These are phyloP conservation scores for Ceratina japonica DNA, from an alignment of 1,140 invertebrate species.

Conservation along the genomic window DNA sequence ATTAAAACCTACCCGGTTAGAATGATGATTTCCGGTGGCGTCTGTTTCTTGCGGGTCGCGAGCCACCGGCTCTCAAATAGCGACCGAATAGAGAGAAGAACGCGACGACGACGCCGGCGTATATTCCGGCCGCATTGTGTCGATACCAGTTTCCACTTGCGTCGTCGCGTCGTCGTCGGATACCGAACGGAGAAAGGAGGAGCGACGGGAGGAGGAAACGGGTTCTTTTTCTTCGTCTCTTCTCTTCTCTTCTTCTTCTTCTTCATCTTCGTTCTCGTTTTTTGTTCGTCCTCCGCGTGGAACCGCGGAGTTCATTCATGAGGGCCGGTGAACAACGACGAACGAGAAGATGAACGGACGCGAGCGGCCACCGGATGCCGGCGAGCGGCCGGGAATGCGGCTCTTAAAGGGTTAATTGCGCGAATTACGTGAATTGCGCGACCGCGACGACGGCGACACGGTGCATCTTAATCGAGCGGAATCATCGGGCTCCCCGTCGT, in stretches of 20 bases:
- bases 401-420: conserved; percentile 59
- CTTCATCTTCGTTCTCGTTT: background rate
- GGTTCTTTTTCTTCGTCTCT: background rate
- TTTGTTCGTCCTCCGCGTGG: background rate
- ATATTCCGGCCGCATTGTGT: conserved; percentile 69
- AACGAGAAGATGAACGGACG: conserved; percentile 9
- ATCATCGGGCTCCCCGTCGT: background rate
- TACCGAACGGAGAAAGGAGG: too few relatives aligned
- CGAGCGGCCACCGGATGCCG: conserved; percentile 43
- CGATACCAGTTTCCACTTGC: conserved; percentile 62
- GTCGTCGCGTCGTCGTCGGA: background rate
- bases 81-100: conserved; percentile 61
- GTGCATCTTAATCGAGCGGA: conserved; percentile 51
- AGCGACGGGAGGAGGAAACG: background rate
- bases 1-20: conserved; percentile 59
- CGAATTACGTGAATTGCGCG: conserved; percentile 61
- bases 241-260: background rate
- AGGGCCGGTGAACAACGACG: conserved; percentile 59
- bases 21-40: conserved; percentile 75
- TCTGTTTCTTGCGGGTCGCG: conserved; percentile 63
- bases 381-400: conserved; percentile 59
- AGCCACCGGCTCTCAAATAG: conserved; percentile 33
- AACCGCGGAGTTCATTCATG: conserved; percentile 68
- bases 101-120: too few relatives aligned
- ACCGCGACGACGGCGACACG: conserved; percentile 29